Conservation (phyloP, 2,113 vertebrate genomes). For the Zootoca vivipara region DNA sequence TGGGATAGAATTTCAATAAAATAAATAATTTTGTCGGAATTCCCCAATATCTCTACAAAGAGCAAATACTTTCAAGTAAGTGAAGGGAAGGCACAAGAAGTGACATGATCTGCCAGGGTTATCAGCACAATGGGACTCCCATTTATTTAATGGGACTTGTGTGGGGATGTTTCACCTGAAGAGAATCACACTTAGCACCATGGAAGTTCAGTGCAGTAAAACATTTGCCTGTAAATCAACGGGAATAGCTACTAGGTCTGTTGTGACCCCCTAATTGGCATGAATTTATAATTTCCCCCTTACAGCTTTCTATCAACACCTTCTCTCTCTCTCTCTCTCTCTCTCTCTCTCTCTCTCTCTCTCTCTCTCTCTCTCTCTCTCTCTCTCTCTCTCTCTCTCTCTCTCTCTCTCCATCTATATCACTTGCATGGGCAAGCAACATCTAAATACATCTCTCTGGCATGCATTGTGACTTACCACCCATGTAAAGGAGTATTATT, state of each 20-base stretch:
- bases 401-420: neutral
- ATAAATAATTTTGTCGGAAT: too few species aligned
- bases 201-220: conserved; percentile 10
- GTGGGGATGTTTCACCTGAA: neutral
- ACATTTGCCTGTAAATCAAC: neutral
- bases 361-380: neutral
- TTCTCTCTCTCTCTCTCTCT: neutral
- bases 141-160: neutral
- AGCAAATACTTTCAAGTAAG: neutral
- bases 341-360: neutral
- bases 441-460: neutral
- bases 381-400: neutral
- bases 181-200: conserved; percentile 8
- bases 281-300: neutral
- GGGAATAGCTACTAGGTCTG: neutral
- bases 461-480: neutral
- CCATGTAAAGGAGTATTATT: neutral
- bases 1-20: too few species aligned
- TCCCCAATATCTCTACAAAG: too few species aligned
- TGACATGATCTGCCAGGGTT: neutral
- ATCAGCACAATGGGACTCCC: too few species aligned
- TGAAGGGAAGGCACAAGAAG: neutral
- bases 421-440: neutral
- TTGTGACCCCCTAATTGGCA: neutral
- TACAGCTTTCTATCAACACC: neutral